Percentiles rank a stretch among this genome's conserved stretches.
phyloP scores from a whole-genome alignment of 2,113 vertebrate species.

The Chaetodon auriga region DNA sequence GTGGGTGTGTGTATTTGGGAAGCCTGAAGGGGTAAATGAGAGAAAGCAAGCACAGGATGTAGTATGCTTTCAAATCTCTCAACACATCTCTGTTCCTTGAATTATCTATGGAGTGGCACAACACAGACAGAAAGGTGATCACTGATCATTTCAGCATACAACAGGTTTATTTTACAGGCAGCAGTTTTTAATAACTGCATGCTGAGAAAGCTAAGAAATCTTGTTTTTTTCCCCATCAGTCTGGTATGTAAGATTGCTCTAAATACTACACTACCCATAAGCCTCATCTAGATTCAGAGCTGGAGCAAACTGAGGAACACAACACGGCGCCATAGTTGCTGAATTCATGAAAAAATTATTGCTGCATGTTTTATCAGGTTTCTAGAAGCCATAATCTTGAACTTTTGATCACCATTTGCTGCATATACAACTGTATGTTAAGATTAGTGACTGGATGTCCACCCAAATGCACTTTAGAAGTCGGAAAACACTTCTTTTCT shows the following conservation, averaged over 20 bases:
- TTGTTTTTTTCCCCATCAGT: too few relatives aligned
- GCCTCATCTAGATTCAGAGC: not conserved
- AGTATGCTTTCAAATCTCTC: not conserved
- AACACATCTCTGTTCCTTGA: not conserved
- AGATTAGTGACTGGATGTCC: not conserved
- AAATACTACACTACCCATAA: not conserved
- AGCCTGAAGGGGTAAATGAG: not conserved
- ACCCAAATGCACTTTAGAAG: not conserved
- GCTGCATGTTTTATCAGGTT: not conserved
- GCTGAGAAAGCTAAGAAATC: not conserved
- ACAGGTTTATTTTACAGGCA: too few relatives aligned
- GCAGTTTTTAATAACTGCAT: not conserved
- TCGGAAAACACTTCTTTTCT: not conserved
- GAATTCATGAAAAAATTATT: not conserved
- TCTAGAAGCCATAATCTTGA: not conserved
- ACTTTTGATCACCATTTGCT: not conserved
- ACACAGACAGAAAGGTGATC: not conserved
- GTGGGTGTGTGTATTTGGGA: not conserved
- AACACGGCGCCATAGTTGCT: not conserved
- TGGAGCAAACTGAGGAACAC: not conserved
- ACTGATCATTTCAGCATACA: not conserved
- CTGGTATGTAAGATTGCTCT: not conserved
- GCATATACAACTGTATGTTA: not conserved
- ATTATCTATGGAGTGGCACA: not conserved
- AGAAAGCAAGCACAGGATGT: constrained; percentile 20